Evolutionary conservation across 37 sponge, comb jelly and placozoan species (phyloP).

Genomic region (Aplysina aerophoba): DNA sequence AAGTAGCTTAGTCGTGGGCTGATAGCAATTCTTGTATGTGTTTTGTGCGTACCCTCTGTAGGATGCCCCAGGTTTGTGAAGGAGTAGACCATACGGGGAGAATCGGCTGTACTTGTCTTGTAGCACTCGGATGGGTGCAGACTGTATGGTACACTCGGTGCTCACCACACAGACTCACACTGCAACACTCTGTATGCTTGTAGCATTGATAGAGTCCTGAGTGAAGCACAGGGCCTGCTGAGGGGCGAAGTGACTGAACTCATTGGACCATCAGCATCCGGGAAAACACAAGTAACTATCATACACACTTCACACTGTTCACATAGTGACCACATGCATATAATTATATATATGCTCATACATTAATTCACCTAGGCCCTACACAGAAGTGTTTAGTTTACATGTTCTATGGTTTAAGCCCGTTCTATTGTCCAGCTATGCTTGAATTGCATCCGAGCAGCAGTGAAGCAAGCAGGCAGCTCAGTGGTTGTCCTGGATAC

Average conservation of each 20-base stretch:
- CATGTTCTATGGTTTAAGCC: not conserved
- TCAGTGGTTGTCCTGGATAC: not conserved
- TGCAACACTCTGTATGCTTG: not conserved
- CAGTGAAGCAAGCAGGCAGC: not conserved
- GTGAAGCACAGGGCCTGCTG: constrained; percentile 3
- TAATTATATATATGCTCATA: no score
- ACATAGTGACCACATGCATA: no score
- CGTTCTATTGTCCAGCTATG: not conserved
- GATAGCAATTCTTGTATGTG: not conserved
- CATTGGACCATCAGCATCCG: constrained; percentile 12
- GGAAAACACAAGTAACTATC: constrained; percentile 10
- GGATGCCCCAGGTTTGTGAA: no score
- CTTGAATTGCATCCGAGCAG: not conserved
- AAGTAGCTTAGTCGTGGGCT: no score
- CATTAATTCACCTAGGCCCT: no score
- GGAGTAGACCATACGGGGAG: no score
- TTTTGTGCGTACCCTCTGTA: no score
- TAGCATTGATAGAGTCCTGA: not conserved
- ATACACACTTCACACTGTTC: no score
- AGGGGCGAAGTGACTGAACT: constrained; percentile 23
- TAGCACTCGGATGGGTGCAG: no score
- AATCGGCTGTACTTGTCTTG: no score
- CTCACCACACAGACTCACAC: no score
- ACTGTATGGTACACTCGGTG: no score
- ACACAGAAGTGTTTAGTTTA: not conserved